Percentiles rank a stretch among this genome's conserved stretches.
phyloP scores from a whole-genome alignment of 2,888 invertebrate genomes.

The Hypolimnas misippus region DNA sequence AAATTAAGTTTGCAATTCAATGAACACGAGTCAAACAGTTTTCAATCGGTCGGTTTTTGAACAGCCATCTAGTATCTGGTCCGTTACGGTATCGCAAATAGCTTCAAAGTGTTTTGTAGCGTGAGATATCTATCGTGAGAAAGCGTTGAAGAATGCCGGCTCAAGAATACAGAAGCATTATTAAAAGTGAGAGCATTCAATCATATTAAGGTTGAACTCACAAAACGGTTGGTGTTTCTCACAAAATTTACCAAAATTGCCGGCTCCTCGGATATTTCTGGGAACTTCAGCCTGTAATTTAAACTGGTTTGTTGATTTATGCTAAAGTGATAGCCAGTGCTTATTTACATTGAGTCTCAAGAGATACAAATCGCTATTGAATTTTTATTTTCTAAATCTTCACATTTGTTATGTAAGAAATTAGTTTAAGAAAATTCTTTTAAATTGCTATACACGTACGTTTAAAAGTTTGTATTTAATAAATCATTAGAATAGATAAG shows the following conservation, averaged over 20 bases:
- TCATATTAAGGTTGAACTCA: conserved; percentile 50
- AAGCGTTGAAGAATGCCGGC: conserved; percentile 53
- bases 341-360: conserved; percentile 5
- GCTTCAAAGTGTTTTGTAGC: conserved; percentile 37
- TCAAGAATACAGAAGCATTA: conserved; percentile 53
- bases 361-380: background rate
- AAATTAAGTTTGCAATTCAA: background rate
- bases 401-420: background rate
- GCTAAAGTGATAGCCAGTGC: background rate
- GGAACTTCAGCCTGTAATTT: conserved; percentile 27
- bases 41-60: conserved; percentile 22
- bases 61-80: conserved; percentile 30
- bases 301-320: conserved; percentile 7
- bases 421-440: conserved; percentile 3
- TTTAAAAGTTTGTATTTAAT: background rate
- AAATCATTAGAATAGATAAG: background rate
- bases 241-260: conserved; percentile 49
- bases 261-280: conserved; percentile 38
- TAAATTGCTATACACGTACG: background rate
- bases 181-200: conserved; percentile 65
- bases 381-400: background rate
- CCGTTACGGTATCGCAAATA: conserved; percentile 39
- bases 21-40: conserved; percentile 7
- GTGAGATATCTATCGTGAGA: conserved; percentile 54
- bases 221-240: conserved; percentile 46